phyloP scores from a whole-genome alignment of 2,113 vertebrate genomes.

The Corydoras sp. region DNA sequence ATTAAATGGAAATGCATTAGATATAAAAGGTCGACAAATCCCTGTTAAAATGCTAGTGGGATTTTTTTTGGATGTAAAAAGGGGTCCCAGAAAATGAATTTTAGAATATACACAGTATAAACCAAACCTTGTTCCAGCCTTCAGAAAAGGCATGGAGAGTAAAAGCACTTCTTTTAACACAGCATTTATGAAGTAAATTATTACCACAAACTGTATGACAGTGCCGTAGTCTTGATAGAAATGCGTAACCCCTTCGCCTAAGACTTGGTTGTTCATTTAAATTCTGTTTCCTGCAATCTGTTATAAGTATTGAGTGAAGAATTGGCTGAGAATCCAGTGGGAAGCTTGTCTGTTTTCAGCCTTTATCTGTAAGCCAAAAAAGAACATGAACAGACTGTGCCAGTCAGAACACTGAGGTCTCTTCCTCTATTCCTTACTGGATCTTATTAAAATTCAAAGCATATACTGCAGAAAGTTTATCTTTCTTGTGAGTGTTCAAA shows the following conservation, averaged over 20 bases:
- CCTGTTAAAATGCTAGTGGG: too few species aligned
- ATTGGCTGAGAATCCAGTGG: conserved; percentile 29
- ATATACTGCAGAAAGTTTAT: too few species aligned
- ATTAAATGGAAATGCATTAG: too few species aligned
- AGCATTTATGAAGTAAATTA: background rate
- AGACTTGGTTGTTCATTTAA: conserved; percentile 18
- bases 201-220: background rate
- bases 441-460: too few species aligned
- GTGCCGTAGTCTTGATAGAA: background rate
- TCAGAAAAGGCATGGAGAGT: too few species aligned
- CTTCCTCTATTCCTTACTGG: conserved; percentile 16
- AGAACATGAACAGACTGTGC: conserved; percentile 41
- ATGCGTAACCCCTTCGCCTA: conserved; percentile 3
- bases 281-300: conserved; percentile 36
- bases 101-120: background rate
- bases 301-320: conserved; percentile 37
- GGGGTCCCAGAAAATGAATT: background rate
- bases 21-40: too few species aligned
- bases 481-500: conserved; percentile 2
- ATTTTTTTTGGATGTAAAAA: too few species aligned
- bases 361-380: conserved; percentile 11
- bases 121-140: background rate
- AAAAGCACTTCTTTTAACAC: background rate
- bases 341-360: too few species aligned
- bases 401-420: conserved; percentile 21